Conservation (phyloP, 2,888 invertebrate species). For the Ommatoiulus sabulosus region DNA sequence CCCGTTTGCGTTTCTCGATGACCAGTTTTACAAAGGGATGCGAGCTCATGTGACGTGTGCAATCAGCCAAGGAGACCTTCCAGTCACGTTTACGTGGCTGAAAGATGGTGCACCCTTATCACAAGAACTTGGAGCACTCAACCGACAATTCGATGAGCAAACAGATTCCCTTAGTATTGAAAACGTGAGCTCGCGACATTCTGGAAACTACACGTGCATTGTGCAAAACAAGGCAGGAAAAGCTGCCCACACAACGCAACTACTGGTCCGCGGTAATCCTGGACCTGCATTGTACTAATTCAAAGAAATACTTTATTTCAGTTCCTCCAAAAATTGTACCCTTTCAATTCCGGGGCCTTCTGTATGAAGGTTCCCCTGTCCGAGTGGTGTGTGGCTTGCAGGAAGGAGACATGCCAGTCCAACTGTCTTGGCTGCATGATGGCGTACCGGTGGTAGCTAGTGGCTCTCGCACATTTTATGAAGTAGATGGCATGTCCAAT, state of each 20-base stretch:
- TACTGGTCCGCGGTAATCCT: slow-evolving; percentile 62
- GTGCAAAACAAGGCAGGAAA: slow-evolving; percentile 54
- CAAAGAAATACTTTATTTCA: slow-evolving; percentile 67
- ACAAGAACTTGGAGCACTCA: slow-evolving; percentile 61
- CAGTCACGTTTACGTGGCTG: slow-evolving; percentile 66
- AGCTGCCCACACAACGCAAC: slow-evolving; percentile 54
- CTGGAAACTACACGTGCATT: slow-evolving; percentile 58
- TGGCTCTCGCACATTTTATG: slow-evolving; percentile 60
- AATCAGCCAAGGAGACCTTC: slow-evolving; percentile 64
- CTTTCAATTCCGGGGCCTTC: slow-evolving; percentile 85
- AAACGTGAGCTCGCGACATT: slow-evolving; percentile 55
- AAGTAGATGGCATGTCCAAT: slow-evolving; percentile 78
- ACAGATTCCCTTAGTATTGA: slow-evolving; percentile 57
- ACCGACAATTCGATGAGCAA: slow-evolving; percentile 60
- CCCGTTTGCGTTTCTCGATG: slow-evolving; percentile 58
- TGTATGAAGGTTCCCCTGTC: slow-evolving; percentile 84
- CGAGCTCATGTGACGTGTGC: slow-evolving; percentile 57
- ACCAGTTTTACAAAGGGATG: slow-evolving; percentile 60
- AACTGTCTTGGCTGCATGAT: slow-evolving; percentile 86
- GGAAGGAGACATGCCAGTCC: slow-evolving; percentile 83
- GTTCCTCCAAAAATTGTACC: slow-evolving; percentile 85
- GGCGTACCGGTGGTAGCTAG: slow-evolving; percentile 66
- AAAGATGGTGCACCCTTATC: slow-evolving; percentile 65
- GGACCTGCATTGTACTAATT: slow-evolving; percentile 55
- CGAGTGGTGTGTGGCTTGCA: slow-evolving; percentile 84